phyloP scores from a whole-genome alignment of 2,797 vertebrate species.

The Lateolabrax maculatus region DNA sequence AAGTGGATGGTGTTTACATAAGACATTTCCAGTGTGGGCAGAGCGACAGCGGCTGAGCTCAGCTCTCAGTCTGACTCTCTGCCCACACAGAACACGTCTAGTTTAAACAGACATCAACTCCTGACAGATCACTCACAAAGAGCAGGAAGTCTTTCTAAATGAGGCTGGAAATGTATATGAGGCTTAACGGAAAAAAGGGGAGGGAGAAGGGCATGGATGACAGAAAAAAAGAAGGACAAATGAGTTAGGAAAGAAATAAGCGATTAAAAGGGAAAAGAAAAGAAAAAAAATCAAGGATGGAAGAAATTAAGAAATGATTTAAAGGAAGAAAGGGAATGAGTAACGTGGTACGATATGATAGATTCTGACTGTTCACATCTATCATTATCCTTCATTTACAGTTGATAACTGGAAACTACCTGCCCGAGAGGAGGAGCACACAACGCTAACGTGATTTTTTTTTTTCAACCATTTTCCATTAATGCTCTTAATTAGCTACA shows the following conservation, averaged over 20 bases:
- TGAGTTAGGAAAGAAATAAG: neutral
- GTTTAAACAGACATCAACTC: slow-evolving; percentile 65
- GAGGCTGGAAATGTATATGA: slow-evolving; percentile 42
- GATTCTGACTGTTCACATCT: slow-evolving; percentile 11
- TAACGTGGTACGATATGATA: neutral
- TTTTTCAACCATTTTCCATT: neutral
- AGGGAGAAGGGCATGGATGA: neutral
- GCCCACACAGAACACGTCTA: slow-evolving; percentile 69
- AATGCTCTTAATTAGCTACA: slow-evolving; percentile 35
- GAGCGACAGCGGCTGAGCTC: slow-evolving; percentile 60
- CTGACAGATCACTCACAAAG: slow-evolving; percentile 63
- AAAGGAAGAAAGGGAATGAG: neutral
- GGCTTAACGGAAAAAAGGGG: slow-evolving; percentile 9
- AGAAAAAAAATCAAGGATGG: neutral
- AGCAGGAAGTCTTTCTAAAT: slow-evolving; percentile 49
- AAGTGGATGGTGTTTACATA: slow-evolving; percentile 73
- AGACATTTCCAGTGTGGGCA: slow-evolving; percentile 74
- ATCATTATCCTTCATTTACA: slow-evolving; percentile 13
- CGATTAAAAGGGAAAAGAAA: neutral
- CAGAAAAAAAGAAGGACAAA: neutral
- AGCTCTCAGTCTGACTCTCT: slow-evolving; percentile 58
- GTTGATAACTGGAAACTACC: neutral
- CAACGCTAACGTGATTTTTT: neutral
- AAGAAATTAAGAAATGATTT: neutral
- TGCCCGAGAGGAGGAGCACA: neutral